Conservation (phyloP, 2,113 vertebrate species). For the Copsychus sechellarum region DNA sequence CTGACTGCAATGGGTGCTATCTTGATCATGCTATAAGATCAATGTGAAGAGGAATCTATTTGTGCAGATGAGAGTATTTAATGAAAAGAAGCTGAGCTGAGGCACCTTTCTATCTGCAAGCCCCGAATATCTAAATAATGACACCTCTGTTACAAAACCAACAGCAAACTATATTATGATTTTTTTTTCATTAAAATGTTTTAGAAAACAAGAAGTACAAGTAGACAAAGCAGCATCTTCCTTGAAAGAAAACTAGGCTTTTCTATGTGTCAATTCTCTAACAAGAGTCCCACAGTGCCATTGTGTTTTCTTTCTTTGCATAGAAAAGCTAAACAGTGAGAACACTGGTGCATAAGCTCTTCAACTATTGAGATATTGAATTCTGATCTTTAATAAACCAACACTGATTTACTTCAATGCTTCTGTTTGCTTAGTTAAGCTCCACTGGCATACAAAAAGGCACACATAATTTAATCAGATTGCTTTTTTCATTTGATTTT, state of each 20-base stretch:
- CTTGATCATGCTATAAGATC: not conserved
- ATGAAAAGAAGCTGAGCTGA: not conserved
- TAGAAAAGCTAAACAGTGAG: conserved; percentile 65
- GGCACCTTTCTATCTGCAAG: not conserved
- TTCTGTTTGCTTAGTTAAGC: conserved; percentile 82
- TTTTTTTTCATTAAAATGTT: not conserved
- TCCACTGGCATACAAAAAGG: conserved; percentile 68
- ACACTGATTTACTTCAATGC: conserved; percentile 77
- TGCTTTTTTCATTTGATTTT: conserved; percentile 77
- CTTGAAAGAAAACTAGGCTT: not conserved
- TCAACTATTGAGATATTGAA: conserved; percentile 79
- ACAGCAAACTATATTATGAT: not conserved
- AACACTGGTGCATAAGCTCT: conserved; percentile 64
- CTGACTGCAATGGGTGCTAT: not conserved
- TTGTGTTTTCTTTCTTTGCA: conserved; percentile 67
- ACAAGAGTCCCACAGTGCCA: conserved; percentile 27
- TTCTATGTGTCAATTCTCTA: conserved; percentile 9
- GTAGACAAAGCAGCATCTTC: not conserved
- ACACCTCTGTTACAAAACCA: not conserved
- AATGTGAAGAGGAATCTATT: not conserved
- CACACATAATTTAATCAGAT: conserved; percentile 80
- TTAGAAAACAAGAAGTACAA: not conserved
- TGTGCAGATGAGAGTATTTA: not conserved
- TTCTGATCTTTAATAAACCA: conserved; percentile 83
- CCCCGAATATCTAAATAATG: not conserved